Percentiles rank a stretch among this genome's conserved stretches.
phyloP scores from a whole-genome alignment of 1,140 invertebrate species.

The Leguminivora glycinivorella region DNA sequence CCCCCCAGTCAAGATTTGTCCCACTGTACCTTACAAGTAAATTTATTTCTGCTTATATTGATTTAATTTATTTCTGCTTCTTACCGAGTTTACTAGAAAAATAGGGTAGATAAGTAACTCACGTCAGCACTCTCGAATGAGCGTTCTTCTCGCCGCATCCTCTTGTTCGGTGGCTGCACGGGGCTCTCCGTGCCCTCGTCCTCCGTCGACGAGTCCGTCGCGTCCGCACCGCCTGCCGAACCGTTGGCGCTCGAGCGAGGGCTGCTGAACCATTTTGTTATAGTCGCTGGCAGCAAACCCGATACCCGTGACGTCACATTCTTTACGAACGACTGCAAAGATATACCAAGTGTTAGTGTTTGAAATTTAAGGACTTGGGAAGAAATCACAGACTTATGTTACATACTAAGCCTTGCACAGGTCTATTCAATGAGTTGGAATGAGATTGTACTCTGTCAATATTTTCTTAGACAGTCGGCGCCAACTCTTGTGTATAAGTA shows the following conservation, averaged over 20 bases:
- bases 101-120: slow-evolving; percentile 34
- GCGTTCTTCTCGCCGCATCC: slow-evolving; percentile 51
- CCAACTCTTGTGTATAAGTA: not conserved
- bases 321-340: slow-evolving; percentile 77
- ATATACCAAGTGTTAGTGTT: not conserved
- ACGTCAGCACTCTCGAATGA: slow-evolving; percentile 43
- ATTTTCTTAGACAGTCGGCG: not conserved
- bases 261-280: slow-evolving; percentile 77
- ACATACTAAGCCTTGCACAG: not conserved
- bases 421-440: not conserved
- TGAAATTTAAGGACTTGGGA: not conserved
- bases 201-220: slow-evolving; percentile 69
- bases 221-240: slow-evolving; percentile 53
- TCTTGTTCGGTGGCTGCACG: slow-evolving; percentile 72
- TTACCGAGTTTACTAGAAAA: no score
- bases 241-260: slow-evolving; percentile 55
- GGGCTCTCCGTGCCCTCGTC: slow-evolving; percentile 65
- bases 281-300: slow-evolving; percentile 67
- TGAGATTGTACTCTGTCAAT: not conserved
- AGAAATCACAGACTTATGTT: not conserved
- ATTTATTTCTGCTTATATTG: no score
- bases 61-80: no score
- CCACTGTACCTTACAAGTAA: no score
- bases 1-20: no score
- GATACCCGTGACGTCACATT: slow-evolving; percentile 75